phyloP scores from a whole-genome alignment of 2,113 vertebrate species.

The Prietella phreatophila region DNA sequence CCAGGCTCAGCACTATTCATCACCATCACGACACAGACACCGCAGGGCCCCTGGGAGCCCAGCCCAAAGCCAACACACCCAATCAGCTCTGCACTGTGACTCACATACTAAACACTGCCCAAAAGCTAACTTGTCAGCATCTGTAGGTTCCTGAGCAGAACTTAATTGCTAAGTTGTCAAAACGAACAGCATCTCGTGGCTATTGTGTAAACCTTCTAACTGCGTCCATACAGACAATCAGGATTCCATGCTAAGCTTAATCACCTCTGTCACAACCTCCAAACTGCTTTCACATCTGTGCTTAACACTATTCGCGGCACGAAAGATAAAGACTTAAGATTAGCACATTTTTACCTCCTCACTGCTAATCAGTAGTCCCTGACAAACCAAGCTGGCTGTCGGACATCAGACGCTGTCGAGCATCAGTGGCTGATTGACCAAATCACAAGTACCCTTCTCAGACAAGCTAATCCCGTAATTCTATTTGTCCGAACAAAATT shows the following conservation, averaged over 20 bases:
- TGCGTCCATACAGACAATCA: neutral
- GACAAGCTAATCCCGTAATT: neutral
- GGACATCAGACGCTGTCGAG: neutral
- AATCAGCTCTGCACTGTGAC: constrained; percentile 7
- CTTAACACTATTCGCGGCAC: neutral
- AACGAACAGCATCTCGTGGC: neutral
- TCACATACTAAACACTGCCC: neutral
- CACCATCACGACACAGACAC: constrained; percentile 35
- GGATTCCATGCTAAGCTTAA: constrained; percentile 2
- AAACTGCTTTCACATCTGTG: neutral
- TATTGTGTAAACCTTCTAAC: neutral
- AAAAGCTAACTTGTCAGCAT: neutral
- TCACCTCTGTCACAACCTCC: constrained; percentile 3
- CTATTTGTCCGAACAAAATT: neutral
- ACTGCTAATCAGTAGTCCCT: constrained; percentile 13
- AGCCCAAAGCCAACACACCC: constrained; percentile 31
- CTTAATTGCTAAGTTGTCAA: constrained; percentile 1
- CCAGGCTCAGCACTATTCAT: constrained; percentile 49
- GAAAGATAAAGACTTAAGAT: constrained; percentile 1
- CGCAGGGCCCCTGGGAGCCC: neutral
- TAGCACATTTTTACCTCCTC: constrained; percentile 7
- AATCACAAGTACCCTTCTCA: neutral
- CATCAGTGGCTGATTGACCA: neutral
- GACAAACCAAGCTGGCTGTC: constrained; percentile 8
- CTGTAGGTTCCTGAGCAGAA: neutral